Percentiles rank a stretch among this genome's conserved stretches.
These are phyloP conservation scores for Etia nguti DNA, from an alignment of 2,113 vertebrate genomes.

Conservation along the genomic window DNA sequence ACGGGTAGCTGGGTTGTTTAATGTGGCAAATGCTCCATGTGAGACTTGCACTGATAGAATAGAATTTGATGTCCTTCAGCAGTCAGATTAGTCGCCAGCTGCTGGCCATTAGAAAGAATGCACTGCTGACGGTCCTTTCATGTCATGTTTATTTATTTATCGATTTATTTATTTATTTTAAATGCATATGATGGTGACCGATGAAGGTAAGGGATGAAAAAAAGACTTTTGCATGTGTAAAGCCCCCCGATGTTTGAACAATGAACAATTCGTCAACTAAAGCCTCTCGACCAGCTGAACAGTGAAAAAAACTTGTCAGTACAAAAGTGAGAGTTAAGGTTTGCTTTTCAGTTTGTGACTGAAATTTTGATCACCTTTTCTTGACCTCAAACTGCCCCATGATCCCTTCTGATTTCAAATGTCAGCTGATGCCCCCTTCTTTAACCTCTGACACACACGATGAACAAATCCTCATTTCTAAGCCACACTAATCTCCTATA, in stretches of 20 bases:
- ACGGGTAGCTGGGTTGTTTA: no score
- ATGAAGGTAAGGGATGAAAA: background rate
- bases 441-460: background rate
- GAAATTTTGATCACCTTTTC: background rate
- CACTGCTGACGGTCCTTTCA: background rate
- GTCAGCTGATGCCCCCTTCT: background rate
- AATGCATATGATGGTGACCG: background rate
- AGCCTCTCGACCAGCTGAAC: background rate
- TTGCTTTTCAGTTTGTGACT: background rate
- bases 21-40: background rate
- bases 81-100: background rate
- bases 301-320: background rate
- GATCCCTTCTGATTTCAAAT: background rate
- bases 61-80: background rate
- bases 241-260: background rate
- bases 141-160: background rate
- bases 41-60: background rate
- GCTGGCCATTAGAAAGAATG: background rate
- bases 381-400: background rate
- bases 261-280: no score
- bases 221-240: background rate
- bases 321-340: background rate
- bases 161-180: background rate
- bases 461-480: constrained; percentile 5
- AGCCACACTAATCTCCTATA: constrained; percentile 3